These are phyloP conservation scores for Magallana nippona DNA, from an alignment of 2,888 invertebrate species.

Conservation along the genomic window DNA sequence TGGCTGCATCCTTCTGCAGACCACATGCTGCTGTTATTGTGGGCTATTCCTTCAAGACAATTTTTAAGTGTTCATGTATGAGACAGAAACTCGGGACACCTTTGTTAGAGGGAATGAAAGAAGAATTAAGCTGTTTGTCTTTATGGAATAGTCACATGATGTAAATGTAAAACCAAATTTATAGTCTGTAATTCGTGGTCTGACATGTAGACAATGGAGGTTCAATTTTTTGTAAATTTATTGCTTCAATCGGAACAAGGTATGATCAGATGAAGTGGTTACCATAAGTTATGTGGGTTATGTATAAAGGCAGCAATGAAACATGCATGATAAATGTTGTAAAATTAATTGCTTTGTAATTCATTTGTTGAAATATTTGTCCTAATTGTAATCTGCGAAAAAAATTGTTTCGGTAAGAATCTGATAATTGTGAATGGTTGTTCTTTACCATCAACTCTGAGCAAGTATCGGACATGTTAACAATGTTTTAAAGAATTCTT, in stretches of 20 bases:
- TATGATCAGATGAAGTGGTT: conserved; percentile 10
- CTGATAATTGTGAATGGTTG: too few species aligned
- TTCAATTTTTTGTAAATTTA: background rate
- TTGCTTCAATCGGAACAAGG: conserved; percentile 3
- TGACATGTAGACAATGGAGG: background rate
- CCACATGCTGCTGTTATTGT: conserved; percentile 2
- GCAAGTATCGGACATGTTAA: background rate
- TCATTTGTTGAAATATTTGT: conserved; percentile 3
- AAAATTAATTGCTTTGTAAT: background rate
- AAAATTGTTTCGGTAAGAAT: background rate
- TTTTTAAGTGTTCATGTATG: conserved; percentile 26
- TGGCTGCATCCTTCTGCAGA: conserved; percentile 8
- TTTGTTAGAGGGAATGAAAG: background rate
- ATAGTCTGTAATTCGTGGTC: background rate
- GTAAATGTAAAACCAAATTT: conserved; percentile 29
- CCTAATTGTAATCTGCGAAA: background rate
- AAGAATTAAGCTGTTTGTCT: background rate
- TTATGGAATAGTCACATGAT: conserved; percentile 21
- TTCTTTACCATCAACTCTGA: background rate
- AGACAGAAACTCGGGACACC: background rate
- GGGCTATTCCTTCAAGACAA: conserved; percentile 30
- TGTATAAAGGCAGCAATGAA: conserved; percentile 28
- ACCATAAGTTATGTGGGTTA: background rate
- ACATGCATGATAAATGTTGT: conserved; percentile 9
- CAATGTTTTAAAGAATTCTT: background rate